Conservation (phyloP, 2,888 invertebrate species). For the Drosophila tripunctata region DNA sequence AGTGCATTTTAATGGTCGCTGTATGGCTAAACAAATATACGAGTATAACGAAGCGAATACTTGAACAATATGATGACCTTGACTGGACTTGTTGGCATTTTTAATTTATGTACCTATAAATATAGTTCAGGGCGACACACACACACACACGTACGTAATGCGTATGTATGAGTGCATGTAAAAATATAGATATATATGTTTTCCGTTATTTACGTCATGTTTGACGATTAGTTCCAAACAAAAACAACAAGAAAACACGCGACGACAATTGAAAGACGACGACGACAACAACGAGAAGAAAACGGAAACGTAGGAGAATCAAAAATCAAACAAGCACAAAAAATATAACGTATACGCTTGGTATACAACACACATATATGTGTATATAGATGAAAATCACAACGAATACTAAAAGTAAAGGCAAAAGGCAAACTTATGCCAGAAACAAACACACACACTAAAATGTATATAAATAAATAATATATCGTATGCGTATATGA, state of each 20-base stretch:
- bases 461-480: constrained; percentile 43
- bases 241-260: constrained; percentile 41
- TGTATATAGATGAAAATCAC: constrained; percentile 47
- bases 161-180: neutral
- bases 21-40: constrained; percentile 26
- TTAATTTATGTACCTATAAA: constrained; percentile 63
- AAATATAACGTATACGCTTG: constrained; percentile 61
- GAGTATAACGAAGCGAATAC: constrained; percentile 27
- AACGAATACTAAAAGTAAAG: constrained; percentile 28
- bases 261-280: constrained; percentile 44
- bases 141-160: neutral
- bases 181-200: constrained; percentile 13
- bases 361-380: constrained; percentile 42
- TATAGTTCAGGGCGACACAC: constrained; percentile 68
- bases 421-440: constrained; percentile 23
- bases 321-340: constrained; percentile 31
- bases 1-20: constrained; percentile 53
- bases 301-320: constrained; percentile 24
- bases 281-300: constrained; percentile 14
- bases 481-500: constrained; percentile 9
- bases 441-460: constrained; percentile 29
- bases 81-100: constrained; percentile 61
- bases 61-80: constrained; percentile 51
- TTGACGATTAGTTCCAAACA: constrained; percentile 63
- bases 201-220: constrained; percentile 60